phyloP scores from a whole-genome alignment of 2,113 vertebrate species.

The Narcine bancroftii region DNA sequence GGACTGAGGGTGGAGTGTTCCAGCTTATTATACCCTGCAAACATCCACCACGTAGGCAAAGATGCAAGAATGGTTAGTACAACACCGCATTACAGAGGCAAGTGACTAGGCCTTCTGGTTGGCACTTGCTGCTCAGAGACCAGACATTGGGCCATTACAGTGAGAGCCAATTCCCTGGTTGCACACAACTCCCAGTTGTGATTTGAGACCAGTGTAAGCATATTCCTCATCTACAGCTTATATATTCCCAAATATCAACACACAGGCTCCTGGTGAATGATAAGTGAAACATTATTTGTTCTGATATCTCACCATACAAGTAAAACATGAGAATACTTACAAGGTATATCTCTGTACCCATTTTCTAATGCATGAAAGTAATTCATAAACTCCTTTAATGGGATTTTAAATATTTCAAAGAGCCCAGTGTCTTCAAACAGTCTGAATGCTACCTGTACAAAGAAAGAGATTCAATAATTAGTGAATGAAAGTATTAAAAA shows the following conservation, averaged over 20 bases:
- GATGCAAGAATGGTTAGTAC: too few relatives aligned
- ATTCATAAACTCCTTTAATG: conserved; percentile 92
- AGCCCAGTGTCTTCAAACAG: conserved; percentile 95
- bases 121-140: too few relatives aligned
- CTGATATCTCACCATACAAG: background rate
- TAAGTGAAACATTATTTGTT: background rate
- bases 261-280: background rate
- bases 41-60: too few relatives aligned
- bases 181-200: background rate
- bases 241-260: background rate
- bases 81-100: too few relatives aligned
- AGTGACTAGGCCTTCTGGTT: too few relatives aligned
- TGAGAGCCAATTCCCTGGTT: background rate
- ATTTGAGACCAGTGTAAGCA: background rate
- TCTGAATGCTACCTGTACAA: conserved; percentile 78
- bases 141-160: background rate
- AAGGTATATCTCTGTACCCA: conserved; percentile 94
- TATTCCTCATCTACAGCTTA: background rate
- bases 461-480: conserved; percentile 24
- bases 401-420: conserved; percentile 93
- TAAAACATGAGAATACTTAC: conserved; percentile 61
- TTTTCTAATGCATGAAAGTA: conserved; percentile 96
- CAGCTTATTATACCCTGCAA: too few relatives aligned
- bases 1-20: too few relatives aligned
- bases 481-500: background rate